Conservation (phyloP, 1,140 invertebrate species). For the Drosophila orena region DNA sequence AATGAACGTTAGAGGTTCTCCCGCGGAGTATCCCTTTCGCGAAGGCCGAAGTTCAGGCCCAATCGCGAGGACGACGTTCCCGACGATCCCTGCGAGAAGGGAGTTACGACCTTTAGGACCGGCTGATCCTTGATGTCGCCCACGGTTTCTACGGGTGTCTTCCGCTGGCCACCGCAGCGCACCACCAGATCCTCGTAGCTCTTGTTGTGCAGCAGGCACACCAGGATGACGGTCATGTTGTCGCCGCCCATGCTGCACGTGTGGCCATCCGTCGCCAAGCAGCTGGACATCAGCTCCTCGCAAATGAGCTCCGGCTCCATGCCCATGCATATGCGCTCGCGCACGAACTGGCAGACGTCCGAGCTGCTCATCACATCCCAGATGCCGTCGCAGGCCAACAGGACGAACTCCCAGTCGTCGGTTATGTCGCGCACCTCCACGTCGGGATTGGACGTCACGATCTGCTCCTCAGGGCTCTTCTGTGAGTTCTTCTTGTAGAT, state of each 20-base stretch:
- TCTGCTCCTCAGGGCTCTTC: slow-evolving; percentile 95
- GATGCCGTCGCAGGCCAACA: slow-evolving; percentile 99
- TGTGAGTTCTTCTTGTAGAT: slow-evolving; percentile 96
- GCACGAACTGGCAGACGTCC: slow-evolving; percentile 96
- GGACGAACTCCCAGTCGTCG: slow-evolving; percentile 97
- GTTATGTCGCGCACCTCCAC: slow-evolving; percentile 92
- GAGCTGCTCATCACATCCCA: slow-evolving; percentile 98
- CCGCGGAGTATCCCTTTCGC: background rate
- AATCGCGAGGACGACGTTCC: background rate
- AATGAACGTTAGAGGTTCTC: background rate
- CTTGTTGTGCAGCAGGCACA: slow-evolving; percentile 91
- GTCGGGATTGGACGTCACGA: slow-evolving; percentile 98
- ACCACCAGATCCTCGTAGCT: slow-evolving; percentile 89
- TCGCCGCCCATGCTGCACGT: slow-evolving; percentile 98
- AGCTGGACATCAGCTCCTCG: slow-evolving; percentile 96
- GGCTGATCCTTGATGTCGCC: slow-evolving; percentile 34
- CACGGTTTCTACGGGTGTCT: slow-evolving; percentile 18
- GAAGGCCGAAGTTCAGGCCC: slow-evolving; percentile 1
- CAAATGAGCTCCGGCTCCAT: slow-evolving; percentile 97
- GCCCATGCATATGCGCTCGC: slow-evolving; percentile 90
- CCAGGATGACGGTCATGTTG: slow-evolving; percentile 97
- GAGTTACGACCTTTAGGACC: slow-evolving; percentile 4
- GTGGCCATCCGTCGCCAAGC: slow-evolving; percentile 96
- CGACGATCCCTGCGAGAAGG: background rate
- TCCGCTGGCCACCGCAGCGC: slow-evolving; percentile 68